Conservation (phyloP, 2,113 vertebrate species). For the Calidris pugnax region DNA sequence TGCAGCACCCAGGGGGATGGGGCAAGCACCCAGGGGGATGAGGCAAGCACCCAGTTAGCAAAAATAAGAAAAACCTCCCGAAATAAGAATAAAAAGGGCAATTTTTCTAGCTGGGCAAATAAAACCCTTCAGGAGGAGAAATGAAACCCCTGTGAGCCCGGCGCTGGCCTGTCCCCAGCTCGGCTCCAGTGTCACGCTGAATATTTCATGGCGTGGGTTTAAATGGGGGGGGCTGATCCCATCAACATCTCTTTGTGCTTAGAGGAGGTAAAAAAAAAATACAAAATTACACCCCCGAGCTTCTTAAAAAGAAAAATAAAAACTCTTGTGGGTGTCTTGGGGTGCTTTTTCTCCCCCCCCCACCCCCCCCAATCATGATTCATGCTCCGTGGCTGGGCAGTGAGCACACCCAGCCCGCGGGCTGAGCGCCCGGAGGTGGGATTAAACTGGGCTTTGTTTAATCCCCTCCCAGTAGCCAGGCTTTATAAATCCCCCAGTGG, state of each 20-base stretch:
- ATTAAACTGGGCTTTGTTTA: background rate
- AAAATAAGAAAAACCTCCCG: background rate
- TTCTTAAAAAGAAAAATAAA: background rate
- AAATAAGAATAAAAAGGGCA: background rate
- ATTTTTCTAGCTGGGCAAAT: background rate
- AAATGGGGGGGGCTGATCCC: background rate
- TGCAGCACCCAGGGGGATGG: background rate
- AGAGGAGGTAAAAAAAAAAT: too few species aligned
- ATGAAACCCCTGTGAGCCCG: background rate
- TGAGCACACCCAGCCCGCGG: background rate
- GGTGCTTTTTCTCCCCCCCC: background rate
- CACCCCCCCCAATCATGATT: background rate
- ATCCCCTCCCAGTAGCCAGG: conserved; percentile 27
- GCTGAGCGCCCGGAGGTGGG: conserved; percentile 7
- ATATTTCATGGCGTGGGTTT: background rate
- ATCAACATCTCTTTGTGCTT: background rate
- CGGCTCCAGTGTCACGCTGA: background rate
- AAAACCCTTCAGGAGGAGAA: background rate
- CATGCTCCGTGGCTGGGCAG: background rate
- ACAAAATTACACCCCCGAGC: background rate
- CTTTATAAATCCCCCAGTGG: conserved; percentile 26
- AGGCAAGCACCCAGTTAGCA: background rate
- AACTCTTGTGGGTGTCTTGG: background rate
- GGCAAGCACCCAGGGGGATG: background rate
- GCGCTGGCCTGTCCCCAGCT: background rate